A percentile compares a stretch with the other conserved stretches of the same genome.
Conservation (phyloP, 2,888 invertebrate species). For the Drosophila sordidula region DNA sequence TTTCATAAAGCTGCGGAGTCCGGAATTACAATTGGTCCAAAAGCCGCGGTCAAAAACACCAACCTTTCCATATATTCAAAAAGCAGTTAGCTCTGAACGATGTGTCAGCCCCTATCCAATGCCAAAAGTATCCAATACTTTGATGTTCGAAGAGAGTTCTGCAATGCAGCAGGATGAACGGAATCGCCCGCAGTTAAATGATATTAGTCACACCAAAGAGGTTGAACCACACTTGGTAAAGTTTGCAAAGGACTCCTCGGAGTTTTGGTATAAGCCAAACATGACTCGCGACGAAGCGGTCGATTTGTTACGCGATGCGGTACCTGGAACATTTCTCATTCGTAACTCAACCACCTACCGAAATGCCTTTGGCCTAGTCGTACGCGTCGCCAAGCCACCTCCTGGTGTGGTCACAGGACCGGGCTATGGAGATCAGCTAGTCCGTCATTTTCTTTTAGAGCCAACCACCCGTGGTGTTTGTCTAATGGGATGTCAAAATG, state of each 20-base stretch:
- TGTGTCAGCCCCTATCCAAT: conserved; percentile 73
- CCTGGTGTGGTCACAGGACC: conserved; percentile 86
- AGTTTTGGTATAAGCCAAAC: conserved; percentile 98
- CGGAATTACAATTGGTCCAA: conserved; percentile 37
- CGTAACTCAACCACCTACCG: conserved; percentile 92
- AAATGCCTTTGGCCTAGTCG: conserved; percentile 96
- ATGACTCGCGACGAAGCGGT: conserved; percentile 98
- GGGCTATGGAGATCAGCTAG: conserved; percentile 90
- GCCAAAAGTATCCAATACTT: neutral
- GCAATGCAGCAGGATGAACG: neutral
- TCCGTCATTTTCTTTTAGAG: conserved; percentile 98
- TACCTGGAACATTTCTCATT: conserved; percentile 97
- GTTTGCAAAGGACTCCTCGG: conserved; percentile 95
- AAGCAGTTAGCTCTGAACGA: conserved; percentile 90
- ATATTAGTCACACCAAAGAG: conserved; percentile 89
- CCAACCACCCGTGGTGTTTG: conserved; percentile 98
- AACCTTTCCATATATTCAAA: conserved; percentile 94
- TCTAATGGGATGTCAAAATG: conserved; percentile 96
- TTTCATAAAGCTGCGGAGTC: neutral
- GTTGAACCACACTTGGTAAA: conserved; percentile 93
- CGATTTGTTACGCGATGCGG: conserved; percentile 92
- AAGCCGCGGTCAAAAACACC: conserved; percentile 92
- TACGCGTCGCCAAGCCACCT: conserved; percentile 95
- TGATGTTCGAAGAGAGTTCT: neutral
- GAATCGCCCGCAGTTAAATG: conserved; percentile 3